Evolutionary conservation across 92 coral and sea anemone genomes (phyloP), one percentile per base, ranked within the genome.

Genomic region (Phenganax subtilis): DNA sequence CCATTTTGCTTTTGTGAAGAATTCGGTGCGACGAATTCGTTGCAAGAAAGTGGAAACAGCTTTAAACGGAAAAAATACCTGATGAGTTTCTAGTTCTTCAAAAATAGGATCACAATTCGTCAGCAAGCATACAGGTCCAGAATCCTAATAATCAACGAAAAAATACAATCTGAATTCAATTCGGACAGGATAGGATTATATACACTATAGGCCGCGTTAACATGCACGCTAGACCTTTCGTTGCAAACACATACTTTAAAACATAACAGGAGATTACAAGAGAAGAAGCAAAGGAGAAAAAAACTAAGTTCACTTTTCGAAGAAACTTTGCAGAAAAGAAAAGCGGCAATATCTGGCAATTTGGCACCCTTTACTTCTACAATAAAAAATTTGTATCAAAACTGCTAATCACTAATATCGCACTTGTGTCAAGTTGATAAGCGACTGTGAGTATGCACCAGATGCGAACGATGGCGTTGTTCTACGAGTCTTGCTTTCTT

Each of bases 1-100:
- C 47, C 5, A 37, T 59, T 59, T 20, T 14, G 65, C 65, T 14
- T 59, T 14, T 7, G 65, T 7, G 65, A 14, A 25, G 16, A 59
- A 59, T 14, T 1, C 16, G 7, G n/a, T 7, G 7, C 65, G 25
- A 59, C 16, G 25, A 14, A 59, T 14, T 59, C 65, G n/a, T 9
- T 8, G 5, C n/a, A 4, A 10, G 51, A 11, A 73, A 73, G 55
- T 20, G 60, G 6, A 73, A 10, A 11, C 59, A 73, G 51, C 57
- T 29, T 71, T 20, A 1, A 14, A 25, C 2, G 2, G 44, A 1
- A 51, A 44, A 8, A 77, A 12, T 80, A 94, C 98, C 93, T 94
- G 98, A 69, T 94, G 98, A 53, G 92, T 93, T 79, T 94, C 98
- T 6, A 94, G 97, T 52, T 94, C 98, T 80, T 94, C 98, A 82